phyloP scores from a whole-genome alignment of 30 jellyfish, hydroid and myxozoan species.

The Pelagia noctiluca region DNA sequence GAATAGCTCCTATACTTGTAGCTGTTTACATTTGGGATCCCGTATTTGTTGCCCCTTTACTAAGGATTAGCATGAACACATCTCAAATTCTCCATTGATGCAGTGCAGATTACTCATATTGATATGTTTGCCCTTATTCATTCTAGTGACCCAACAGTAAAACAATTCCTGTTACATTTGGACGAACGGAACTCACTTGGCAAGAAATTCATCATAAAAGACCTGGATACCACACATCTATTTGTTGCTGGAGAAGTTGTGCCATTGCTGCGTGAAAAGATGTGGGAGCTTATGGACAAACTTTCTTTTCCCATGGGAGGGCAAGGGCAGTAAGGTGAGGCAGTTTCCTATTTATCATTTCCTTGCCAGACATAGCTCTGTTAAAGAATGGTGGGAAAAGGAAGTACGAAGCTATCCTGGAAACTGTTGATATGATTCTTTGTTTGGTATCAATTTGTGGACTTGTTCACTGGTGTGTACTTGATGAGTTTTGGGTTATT shows the following conservation, averaged over 20 bases:
- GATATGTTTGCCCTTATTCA: constrained; percentile 7
- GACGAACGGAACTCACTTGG: constrained; percentile 90
- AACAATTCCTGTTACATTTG: constrained; percentile 90
- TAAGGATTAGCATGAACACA: no score
- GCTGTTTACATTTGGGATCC: no score
- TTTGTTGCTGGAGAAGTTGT: constrained; percentile 89
- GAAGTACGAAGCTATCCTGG: no score
- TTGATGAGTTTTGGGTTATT: no score
- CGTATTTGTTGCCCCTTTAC: no score
- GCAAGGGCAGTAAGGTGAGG: constrained; percentile 54
- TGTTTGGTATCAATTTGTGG: no score
- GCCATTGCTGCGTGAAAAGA: constrained; percentile 79
- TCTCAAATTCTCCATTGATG: neutral
- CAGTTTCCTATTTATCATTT: no score
- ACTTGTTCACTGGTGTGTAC: no score
- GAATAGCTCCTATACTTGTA: no score
- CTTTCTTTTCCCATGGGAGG: constrained; percentile 92
- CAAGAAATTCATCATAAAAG: constrained; percentile 86
- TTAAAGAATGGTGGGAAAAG: no score
- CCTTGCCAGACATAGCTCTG: no score
- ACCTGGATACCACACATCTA: constrained; percentile 93
- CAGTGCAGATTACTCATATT: neutral
- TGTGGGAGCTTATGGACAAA: constrained; percentile 98
- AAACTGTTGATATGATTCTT: no score
- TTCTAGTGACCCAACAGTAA: constrained; percentile 93